phyloP scores from a whole-genome alignment of 2,113 vertebrate species.

The Himantopus leucocephalus region DNA sequence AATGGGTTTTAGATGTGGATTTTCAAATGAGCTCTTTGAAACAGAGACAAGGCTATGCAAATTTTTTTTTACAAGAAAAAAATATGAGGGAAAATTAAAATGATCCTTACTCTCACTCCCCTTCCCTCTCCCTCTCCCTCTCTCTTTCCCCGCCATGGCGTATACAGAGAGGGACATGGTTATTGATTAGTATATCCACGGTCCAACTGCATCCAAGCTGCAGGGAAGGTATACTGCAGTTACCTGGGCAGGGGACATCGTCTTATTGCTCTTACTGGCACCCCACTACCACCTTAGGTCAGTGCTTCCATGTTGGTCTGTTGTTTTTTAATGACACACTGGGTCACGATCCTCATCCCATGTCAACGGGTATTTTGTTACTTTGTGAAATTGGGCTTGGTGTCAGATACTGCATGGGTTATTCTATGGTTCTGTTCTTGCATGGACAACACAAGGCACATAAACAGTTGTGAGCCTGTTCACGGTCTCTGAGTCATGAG shows the following conservation, averaged over 20 bases:
- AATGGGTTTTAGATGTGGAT: constrained; percentile 1
- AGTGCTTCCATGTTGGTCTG: background rate
- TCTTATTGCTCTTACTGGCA: background rate
- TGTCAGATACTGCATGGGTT: background rate
- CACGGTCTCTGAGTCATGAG: accelerated
- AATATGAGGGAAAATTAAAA: background rate
- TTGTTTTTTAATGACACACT: background rate
- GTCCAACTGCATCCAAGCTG: background rate
- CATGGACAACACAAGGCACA: background rate
- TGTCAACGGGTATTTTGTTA: background rate
- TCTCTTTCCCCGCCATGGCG: background rate
- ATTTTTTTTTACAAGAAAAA: background rate
- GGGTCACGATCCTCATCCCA: background rate
- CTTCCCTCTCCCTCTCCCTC: accelerated
- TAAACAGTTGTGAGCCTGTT: background rate
- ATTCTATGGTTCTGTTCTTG: background rate
- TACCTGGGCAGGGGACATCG: background rate
- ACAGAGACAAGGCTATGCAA: background rate
- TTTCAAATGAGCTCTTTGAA: constrained; percentile 54
- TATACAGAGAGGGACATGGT: accelerated
- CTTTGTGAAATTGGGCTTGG: background rate
- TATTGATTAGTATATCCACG: background rate
- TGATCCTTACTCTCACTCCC: background rate
- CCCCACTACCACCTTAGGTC: background rate
- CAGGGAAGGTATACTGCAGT: background rate